phyloP scores from a whole-genome alignment of 2,888 invertebrate species.

The Ephialtes manifestator region DNA sequence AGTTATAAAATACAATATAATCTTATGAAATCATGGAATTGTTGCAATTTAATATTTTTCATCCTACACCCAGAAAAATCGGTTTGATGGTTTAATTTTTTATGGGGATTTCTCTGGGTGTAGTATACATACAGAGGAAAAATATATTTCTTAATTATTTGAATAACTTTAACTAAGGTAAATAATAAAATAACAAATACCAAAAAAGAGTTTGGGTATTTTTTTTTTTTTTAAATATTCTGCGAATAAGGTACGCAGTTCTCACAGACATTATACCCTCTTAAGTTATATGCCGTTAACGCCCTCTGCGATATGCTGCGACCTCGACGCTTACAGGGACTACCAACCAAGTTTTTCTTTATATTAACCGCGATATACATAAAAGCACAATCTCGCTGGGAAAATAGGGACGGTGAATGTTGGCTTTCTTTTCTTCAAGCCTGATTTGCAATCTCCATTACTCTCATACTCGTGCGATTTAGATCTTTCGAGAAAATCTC shows the following conservation, averaged over 20 bases:
- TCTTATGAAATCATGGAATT: background rate
- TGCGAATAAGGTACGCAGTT: slow-evolving; percentile 43
- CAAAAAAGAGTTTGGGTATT: background rate
- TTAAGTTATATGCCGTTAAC: slow-evolving; percentile 68
- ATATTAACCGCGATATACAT: slow-evolving; percentile 4
- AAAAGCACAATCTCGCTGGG: slow-evolving; percentile 13
- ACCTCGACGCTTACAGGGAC: slow-evolving; percentile 6
- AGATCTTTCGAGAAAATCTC: slow-evolving; percentile 39
- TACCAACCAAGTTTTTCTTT: background rate
- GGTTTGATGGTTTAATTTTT: too few relatives aligned
- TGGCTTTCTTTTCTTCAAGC: background rate
- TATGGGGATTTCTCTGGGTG: too few relatives aligned
- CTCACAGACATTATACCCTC: slow-evolving; percentile 67
- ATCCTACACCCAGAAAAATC: too few relatives aligned
- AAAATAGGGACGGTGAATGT: background rate
- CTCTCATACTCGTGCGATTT: slow-evolving; percentile 18
- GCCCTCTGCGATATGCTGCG: slow-evolving; percentile 56
- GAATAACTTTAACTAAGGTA: background rate
- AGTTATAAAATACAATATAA: too few relatives aligned
- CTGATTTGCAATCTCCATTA: slow-evolving; percentile 21
- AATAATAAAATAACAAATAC: background rate
- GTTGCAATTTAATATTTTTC: too few relatives aligned
- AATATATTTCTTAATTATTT: too few relatives aligned
- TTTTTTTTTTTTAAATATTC: background rate
- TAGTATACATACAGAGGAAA: too few relatives aligned